phyloP scores from a whole-genome alignment of 2,797 vertebrate species.

The Alcedo atthis region DNA sequence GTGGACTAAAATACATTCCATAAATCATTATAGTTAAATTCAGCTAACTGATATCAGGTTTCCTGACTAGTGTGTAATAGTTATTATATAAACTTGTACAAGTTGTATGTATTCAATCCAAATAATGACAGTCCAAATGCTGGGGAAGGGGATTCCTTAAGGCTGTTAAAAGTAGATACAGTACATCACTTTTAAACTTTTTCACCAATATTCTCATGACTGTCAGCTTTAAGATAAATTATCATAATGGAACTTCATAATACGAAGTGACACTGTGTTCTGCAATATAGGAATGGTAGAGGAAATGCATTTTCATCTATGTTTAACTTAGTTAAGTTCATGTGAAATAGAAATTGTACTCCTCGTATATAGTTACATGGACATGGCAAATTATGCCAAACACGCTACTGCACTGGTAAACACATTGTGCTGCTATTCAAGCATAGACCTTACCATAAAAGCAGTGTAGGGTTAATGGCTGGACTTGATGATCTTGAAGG shows the following conservation, averaged over 20 bases:
- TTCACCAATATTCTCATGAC: conserved; percentile 10
- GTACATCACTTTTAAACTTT: conserved; percentile 28
- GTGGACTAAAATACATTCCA: background rate
- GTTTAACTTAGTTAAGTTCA: conserved; percentile 70
- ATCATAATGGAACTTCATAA: conserved; percentile 43
- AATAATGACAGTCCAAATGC: background rate
- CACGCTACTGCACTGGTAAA: background rate
- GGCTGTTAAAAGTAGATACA: conserved; percentile 24
- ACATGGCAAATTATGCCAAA: background rate
- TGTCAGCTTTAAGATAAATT: conserved; percentile 64
- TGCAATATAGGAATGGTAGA: conserved; percentile 23
- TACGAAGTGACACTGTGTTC: conserved; percentile 52
- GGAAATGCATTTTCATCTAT: conserved; percentile 41
- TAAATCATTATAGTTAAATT: background rate
- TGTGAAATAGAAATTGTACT: conserved; percentile 50
- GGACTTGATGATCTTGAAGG: too few relatives aligned
- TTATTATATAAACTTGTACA: conserved; percentile 8
- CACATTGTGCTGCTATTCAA: background rate
- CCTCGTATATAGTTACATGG: background rate
- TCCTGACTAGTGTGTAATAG: background rate
- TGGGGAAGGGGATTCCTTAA: background rate
- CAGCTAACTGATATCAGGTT: background rate
- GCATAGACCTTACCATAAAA: background rate
- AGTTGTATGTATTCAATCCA: background rate
- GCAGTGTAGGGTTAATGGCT: too few relatives aligned